A percentile compares a stretch with the other conserved stretches of the same genome.
Evolutionary conservation across 53 echinoderm and acorn worm genomes (phyloP).

Genomic region (Holothuria scabra): DNA sequence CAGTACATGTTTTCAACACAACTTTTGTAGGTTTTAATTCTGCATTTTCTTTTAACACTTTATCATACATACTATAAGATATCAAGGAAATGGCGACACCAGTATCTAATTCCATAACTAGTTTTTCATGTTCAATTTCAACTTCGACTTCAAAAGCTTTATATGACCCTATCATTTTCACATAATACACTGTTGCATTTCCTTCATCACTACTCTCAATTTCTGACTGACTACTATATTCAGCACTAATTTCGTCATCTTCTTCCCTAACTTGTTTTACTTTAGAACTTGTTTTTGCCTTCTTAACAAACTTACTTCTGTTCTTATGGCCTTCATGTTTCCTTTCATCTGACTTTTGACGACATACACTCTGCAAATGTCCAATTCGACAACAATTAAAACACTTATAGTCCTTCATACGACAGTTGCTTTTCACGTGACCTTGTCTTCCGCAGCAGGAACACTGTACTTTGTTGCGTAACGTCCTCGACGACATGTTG

Average conservation of each 20-base stretch:
- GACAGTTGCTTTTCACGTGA: constrained; percentile 14
- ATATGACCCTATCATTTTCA: neutral
- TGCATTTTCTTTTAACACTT: neutral
- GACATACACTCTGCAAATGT: too few species aligned
- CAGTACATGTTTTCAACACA: neutral
- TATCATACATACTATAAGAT: neutral
- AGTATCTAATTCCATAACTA: too few species aligned
- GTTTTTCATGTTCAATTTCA: neutral
- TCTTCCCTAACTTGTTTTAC: constrained; percentile 1
- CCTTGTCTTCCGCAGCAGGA: constrained; percentile 17
- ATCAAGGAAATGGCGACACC: constrained; percentile 15
- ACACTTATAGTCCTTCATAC: constrained; percentile 24
- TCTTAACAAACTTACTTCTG: too few species aligned
- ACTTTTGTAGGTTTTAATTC: too few species aligned
- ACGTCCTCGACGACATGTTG: too few species aligned
- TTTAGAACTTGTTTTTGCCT: neutral
- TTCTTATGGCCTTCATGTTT: neutral
- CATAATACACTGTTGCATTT: constrained; percentile 27
- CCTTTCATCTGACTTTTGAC: neutral
- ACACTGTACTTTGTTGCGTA: too few species aligned
- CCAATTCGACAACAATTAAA: constrained; percentile 17
- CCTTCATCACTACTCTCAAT: neutral
- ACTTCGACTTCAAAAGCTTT: constrained; percentile 23
- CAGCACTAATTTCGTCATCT: too few species aligned
- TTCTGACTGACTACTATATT: neutral